These are phyloP conservation scores for Synanthedon tipuliformis DNA, from an alignment of 2,888 invertebrate genomes.

Conservation along the genomic window DNA sequence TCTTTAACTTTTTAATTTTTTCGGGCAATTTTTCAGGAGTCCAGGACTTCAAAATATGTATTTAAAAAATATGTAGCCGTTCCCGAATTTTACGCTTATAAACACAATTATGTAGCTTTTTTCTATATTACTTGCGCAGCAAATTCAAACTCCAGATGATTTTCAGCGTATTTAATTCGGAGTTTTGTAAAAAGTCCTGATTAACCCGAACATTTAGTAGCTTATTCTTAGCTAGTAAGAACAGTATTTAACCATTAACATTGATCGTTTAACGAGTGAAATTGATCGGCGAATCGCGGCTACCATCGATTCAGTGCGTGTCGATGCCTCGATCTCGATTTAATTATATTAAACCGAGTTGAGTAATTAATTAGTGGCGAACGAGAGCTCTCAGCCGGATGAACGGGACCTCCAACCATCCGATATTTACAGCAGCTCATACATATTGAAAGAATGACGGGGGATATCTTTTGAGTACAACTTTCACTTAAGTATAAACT, in stretches of 20 bases:
- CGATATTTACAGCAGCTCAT: constrained; percentile 46
- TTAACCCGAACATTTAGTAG: too few species aligned
- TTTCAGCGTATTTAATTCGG: too few species aligned
- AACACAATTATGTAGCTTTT: too few species aligned
- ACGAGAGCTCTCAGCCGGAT: constrained; percentile 58
- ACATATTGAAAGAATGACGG: constrained; percentile 14
- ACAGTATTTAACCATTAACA: constrained; percentile 42
- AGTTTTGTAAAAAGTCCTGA: too few species aligned
- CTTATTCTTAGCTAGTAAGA: too few species aligned
- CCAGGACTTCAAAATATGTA: too few species aligned
- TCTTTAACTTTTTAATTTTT: too few species aligned
- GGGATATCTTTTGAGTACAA: neutral
- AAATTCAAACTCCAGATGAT: too few species aligned
- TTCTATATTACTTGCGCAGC: too few species aligned
- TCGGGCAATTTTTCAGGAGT: too few species aligned
- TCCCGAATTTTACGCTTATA: too few species aligned
- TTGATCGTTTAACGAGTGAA: constrained; percentile 53
- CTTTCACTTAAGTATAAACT: constrained; percentile 1
- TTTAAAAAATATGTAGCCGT: too few species aligned
- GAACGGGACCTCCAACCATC: constrained; percentile 27
- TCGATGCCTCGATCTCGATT: constrained; percentile 59
- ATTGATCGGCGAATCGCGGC: constrained; percentile 60
- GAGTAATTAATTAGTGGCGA: constrained; percentile 67
- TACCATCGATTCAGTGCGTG: constrained; percentile 57
- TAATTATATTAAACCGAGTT: constrained; percentile 68